These are phyloP conservation scores for Pangasius macronema DNA, from an alignment of 2,797 vertebrate species.

Conservation along the genomic window DNA sequence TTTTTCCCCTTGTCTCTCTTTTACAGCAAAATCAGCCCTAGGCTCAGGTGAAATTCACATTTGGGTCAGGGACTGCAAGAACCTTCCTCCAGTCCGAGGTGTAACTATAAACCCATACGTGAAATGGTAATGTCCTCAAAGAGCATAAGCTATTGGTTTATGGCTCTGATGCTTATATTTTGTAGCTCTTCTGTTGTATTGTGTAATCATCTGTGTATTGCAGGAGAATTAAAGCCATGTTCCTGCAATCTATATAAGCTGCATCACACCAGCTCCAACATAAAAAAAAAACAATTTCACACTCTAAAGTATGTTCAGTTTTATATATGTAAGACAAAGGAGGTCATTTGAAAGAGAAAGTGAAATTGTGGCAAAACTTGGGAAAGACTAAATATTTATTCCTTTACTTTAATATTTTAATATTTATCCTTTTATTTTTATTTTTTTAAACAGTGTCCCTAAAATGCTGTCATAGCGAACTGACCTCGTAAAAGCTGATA, in stretches of 20 bases:
- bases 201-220: background rate
- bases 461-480: background rate
- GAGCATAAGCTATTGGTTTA: background rate
- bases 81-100: constrained; percentile 82
- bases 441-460: background rate
- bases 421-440: background rate
- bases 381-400: background rate
- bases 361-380: background rate
- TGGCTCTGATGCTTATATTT: background rate
- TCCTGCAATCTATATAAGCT: background rate
- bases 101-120: constrained; percentile 88
- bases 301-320: background rate
- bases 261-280: background rate
- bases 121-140: constrained; percentile 82
- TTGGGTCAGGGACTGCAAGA: constrained; percentile 94
- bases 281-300: background rate
- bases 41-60: constrained; percentile 91
- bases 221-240: background rate
- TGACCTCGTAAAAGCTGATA: background rate
- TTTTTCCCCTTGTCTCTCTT: constrained; percentile 6
- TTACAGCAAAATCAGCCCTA: constrained; percentile 69
- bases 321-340: background rate
- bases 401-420: background rate
- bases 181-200: background rate
- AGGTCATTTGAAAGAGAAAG: background rate